Conservation (phyloP, 2,797 vertebrate genomes). For the Girardinus metallicus region DNA sequence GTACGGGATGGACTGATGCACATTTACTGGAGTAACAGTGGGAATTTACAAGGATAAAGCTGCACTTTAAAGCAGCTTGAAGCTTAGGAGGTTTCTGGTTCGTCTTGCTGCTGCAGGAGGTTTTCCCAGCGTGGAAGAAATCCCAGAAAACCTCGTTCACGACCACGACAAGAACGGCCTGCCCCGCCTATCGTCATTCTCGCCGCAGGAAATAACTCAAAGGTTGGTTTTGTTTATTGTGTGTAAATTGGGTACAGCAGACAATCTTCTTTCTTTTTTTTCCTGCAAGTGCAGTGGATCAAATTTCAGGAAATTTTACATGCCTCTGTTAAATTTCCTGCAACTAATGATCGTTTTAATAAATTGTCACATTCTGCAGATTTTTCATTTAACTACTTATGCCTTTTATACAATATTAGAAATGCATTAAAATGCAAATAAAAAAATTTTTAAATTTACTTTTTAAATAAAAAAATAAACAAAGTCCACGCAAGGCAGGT, state of each 20-base stretch:
- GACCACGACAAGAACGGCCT: constrained; percentile 96
- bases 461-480: too few relatives aligned
- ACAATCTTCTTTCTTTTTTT: neutral
- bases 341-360: too few relatives aligned
- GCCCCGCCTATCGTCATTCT: constrained; percentile 92
- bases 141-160: constrained; percentile 95
- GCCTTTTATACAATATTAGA: too few relatives aligned
- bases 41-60: neutral
- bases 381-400: too few relatives aligned
- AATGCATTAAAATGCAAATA: too few relatives aligned
- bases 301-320: neutral
- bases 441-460: too few relatives aligned
- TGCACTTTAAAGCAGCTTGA: neutral
- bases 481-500: neutral
- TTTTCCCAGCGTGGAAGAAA: constrained; percentile 91
- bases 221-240: constrained; percentile 77
- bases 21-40: neutral
- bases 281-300: neutral
- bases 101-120: constrained; percentile 77
- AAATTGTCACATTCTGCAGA: too few relatives aligned
- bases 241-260: too few relatives aligned
- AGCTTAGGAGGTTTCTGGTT: neutral
- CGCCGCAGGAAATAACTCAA: constrained; percentile 84
- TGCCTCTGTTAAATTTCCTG: too few relatives aligned
- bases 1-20: neutral